Percentiles rank a stretch among this genome's conserved stretches.
phyloP scores from a whole-genome alignment of 2,888 invertebrate species.

The Incurvaria masculella region DNA sequence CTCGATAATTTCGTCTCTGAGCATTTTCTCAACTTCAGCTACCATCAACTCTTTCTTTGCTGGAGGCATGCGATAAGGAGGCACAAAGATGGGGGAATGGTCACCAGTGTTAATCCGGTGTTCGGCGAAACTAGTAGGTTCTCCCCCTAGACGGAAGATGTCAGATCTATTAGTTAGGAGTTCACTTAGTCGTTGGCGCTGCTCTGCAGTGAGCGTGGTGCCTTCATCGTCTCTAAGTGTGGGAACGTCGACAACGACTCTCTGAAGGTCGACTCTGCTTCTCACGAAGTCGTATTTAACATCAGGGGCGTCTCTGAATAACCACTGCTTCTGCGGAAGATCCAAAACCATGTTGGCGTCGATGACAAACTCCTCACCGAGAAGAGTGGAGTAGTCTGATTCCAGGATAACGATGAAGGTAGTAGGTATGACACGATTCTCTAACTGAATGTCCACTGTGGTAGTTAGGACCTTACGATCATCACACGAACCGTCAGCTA shows the following conservation, averaged over 20 bases:
- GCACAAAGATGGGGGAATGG: constrained; percentile 21
- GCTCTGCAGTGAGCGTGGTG: not conserved
- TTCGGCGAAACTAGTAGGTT: constrained; percentile 10
- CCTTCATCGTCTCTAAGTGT: not conserved
- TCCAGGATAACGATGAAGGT: not conserved
- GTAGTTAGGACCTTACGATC: not conserved
- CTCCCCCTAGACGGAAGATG: constrained; percentile 13
- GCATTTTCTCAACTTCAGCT: constrained; percentile 20
- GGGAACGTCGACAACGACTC: not conserved
- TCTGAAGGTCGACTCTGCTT: not conserved
- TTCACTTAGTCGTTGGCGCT: not conserved
- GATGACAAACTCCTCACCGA: constrained; percentile 12
- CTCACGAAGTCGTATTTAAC: not conserved
- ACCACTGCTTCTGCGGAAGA: constrained; percentile 7
- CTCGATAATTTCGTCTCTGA: constrained; percentile 22
- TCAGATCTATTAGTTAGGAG: constrained; percentile 5
- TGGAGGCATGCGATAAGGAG: constrained; percentile 23
- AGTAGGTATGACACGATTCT: not conserved
- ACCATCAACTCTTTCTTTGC: constrained; percentile 18
- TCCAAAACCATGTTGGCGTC: constrained; percentile 9
- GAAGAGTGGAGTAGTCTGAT: constrained; percentile 8
- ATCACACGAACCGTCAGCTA: not conserved
- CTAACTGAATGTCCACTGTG: not conserved
- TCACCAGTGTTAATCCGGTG: constrained; percentile 21
- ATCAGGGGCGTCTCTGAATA: not conserved